A percentile compares a stretch with the other conserved stretches of the same genome.
These are phyloP conservation scores for Acleris sparsana DNA, from an alignment of 2,888 invertebrate genomes.

Conservation along the genomic window DNA sequence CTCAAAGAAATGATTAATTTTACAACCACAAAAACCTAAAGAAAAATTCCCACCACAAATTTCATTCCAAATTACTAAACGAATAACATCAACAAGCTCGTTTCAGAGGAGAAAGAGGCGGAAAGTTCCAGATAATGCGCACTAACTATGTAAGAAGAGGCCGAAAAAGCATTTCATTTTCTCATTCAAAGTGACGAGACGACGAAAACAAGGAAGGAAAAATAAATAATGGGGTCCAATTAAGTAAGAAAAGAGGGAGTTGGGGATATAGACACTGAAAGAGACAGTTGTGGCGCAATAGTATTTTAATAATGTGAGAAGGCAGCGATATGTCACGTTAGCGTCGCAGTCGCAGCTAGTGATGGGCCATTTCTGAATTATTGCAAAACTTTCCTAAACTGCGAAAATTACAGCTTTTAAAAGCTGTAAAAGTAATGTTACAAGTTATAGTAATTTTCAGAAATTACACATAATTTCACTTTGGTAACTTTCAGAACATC, in stretches of 20 bases:
- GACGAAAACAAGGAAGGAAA: constrained; percentile 57
- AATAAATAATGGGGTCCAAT: constrained; percentile 69
- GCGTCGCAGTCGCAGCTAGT: constrained; percentile 1
- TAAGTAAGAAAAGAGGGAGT: constrained; percentile 58
- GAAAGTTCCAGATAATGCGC: constrained; percentile 40
- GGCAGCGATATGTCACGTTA: constrained; percentile 5
- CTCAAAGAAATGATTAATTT: background rate
- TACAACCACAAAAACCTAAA: constrained; percentile 5
- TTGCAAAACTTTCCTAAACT: too few relatives aligned
- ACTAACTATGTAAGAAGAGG: constrained; percentile 49
- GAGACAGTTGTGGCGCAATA: constrained; percentile 21
- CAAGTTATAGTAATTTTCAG: too few relatives aligned
- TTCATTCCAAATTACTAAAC: constrained; percentile 32
- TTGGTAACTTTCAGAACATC: too few relatives aligned
- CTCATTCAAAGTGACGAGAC: constrained; percentile 54
- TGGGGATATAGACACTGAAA: constrained; percentile 39
- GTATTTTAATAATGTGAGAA: constrained; percentile 24
- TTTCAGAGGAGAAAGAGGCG: constrained; percentile 29
- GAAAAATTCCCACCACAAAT: constrained; percentile 11
- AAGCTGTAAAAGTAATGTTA: too few relatives aligned
- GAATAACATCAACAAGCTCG: constrained; percentile 34
- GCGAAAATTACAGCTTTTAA: too few relatives aligned
- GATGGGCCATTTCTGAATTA: too few relatives aligned
- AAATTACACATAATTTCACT: too few relatives aligned
- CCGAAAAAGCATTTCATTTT: constrained; percentile 56